A percentile compares a stretch with the other conserved stretches of the same genome.
phyloP scores from a whole-genome alignment of 1,140 invertebrate genomes.

The Trachymyrmex septentrionalis region DNA sequence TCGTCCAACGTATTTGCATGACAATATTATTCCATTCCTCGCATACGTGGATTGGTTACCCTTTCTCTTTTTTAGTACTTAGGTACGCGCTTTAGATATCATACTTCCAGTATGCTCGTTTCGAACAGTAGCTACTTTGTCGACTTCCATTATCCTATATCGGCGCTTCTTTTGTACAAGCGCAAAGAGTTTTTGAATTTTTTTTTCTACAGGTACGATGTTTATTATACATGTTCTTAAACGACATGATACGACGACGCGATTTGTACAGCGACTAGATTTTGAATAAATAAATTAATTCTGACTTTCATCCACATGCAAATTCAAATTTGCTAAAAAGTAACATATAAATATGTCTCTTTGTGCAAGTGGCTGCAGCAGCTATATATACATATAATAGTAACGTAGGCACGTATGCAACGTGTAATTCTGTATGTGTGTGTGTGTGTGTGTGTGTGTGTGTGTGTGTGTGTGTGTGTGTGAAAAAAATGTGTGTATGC shows the following conservation, averaged over 20 bases:
- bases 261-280: background rate
- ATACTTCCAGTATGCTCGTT: conserved; percentile 8
- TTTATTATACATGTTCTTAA: background rate
- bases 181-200: conserved; percentile 1
- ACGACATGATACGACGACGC: background rate
- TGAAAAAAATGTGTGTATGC: background rate
- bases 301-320: background rate
- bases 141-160: background rate
- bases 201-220: background rate
- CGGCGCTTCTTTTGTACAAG: background rate
- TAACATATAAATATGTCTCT: background rate
- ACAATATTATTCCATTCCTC: conserved; percentile 82
- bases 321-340: conserved; percentile 16
- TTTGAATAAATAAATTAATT: conserved; percentile 8
- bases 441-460: no score
- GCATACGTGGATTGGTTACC: conserved; percentile 77
- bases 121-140: conserved; percentile 16
- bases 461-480: background rate
- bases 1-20: conserved; percentile 81
- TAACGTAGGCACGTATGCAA: conserved; percentile 7
- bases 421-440: conserved; percentile 39
- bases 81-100: conserved; percentile 20
- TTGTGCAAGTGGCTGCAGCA: background rate
- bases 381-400: background rate
- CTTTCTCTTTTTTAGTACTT: conserved; percentile 65